Conservation (phyloP, 2,888 invertebrate species). For the Leptopilina myrica region DNA sequence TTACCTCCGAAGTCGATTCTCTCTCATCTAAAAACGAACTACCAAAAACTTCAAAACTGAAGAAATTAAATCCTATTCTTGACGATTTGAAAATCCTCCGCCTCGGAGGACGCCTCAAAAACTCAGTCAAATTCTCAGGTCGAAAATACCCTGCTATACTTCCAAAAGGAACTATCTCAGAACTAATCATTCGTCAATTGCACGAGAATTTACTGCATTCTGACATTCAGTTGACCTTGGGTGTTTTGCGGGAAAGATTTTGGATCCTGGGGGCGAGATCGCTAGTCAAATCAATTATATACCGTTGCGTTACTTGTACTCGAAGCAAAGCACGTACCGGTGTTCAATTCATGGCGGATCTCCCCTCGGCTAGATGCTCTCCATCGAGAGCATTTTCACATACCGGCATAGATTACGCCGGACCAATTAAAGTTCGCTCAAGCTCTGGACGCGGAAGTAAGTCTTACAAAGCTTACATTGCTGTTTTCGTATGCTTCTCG, state of each 20-base stretch:
- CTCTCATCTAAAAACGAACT: neutral
- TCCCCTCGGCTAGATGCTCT: neutral
- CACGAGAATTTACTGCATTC: neutral
- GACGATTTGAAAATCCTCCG: neutral
- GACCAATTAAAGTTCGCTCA: neutral
- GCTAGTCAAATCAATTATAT: neutral
- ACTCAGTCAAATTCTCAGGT: neutral
- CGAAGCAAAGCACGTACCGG: neutral
- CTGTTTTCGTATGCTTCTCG: neutral
- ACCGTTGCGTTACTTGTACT: neutral
- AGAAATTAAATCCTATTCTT: neutral
- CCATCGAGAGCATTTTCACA: neutral
- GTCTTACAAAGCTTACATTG: neutral
- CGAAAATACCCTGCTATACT: neutral
- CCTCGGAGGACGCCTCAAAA: neutral
- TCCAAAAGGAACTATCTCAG: neutral
- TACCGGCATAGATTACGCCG: neutral
- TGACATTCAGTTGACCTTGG: neutral
- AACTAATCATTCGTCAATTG: neutral
- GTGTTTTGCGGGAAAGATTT: neutral
- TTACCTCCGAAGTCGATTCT: neutral
- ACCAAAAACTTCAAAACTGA: neutral
- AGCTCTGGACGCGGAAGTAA: neutral
- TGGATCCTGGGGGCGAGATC: neutral
- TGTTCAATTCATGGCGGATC: neutral